A percentile compares a stretch with the other conserved stretches of the same genome.
Evolutionary conservation across 1,140 invertebrate genomes (phyloP).

Genomic region (Penaeus indicus): DNA sequence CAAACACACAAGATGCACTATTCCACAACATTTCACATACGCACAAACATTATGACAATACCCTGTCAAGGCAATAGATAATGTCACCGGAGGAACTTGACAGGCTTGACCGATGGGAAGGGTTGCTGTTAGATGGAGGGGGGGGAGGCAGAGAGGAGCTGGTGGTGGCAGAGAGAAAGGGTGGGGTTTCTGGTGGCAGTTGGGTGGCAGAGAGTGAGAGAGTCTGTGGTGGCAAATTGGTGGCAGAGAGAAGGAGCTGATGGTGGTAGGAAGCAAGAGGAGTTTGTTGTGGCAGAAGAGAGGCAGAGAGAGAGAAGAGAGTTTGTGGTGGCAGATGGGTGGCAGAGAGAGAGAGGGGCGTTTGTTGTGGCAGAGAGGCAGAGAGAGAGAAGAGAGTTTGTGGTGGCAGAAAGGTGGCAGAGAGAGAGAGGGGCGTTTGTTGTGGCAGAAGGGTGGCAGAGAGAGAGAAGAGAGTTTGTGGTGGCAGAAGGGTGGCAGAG

Average conservation of each 20-base stretch:
- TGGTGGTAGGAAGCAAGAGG: not conserved
- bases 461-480: not conserved
- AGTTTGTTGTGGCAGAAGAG: no score
- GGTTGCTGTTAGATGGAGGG: conserved; percentile 26
- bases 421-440: not conserved
- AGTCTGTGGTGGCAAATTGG: no score
- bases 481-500: no score
- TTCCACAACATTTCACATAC: not conserved
- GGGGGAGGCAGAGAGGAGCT: not conserved
- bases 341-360: no score
- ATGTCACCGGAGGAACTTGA: conserved; percentile 31
- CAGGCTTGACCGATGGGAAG: conserved; percentile 42
- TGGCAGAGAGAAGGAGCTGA: no score
- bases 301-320: no score
- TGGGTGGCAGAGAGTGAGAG: not conserved
- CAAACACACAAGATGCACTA: not conserved
- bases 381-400: no score
- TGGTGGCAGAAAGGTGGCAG: not conserved
- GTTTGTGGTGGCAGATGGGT: no score
- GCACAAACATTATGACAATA: not conserved
- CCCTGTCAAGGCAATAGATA: conserved; percentile 20
- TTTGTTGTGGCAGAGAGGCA: no score
- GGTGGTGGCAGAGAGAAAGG: not conserved
- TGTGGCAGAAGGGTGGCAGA: no score
- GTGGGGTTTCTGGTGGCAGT: not conserved